Evolutionary conservation across 2,113 vertebrate species (phyloP), one percentile per base, ranked within the genome.

Genomic region (Rhinoptilus africanus): DNA sequence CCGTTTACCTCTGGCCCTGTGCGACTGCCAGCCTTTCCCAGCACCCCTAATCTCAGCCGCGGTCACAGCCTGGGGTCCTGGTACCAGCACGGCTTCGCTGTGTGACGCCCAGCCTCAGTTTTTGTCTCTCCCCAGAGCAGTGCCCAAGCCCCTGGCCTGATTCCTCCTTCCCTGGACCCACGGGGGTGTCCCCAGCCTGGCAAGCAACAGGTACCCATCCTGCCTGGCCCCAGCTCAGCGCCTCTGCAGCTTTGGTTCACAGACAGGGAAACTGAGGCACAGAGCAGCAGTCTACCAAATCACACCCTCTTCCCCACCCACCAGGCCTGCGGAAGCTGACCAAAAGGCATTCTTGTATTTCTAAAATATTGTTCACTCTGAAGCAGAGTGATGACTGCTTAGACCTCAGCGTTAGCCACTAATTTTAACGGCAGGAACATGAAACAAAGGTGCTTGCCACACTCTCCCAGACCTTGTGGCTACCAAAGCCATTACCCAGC

Each of bases 1-100:
- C 98, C 96, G 53, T 96, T 97, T 95, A 94, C 39, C 83, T 66
- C 72, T 60, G 10, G 81, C 90, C 83, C 93, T 59, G 85, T 22
- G 19, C 27, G 30, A 81, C 62, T 88, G 71, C 41, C 67, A 72
- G 96, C 81, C 83, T 89, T 92, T 92, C 82, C 81, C 85, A 85
- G 11, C 24, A 24, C 32, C 84, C 96, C 85, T 89, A 95, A 95
- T 92, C 88, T 4, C n/a, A 1, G 74, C 13, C 1, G 0, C 3
- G 8, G 51, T 69, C 53, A 66, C 81, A 67, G 23, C 17, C 26
- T 3, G 10, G 60, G 32, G 37, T 18, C 62, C 68, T 12, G 35
- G 43, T 19, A 24, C 26, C 4, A 2, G 56, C 50, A 50, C 0
- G 0, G 54, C 27, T 69, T 76, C 8, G 3, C 28, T 82, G 66